These are phyloP conservation scores for Blastobasis adustella DNA, from an alignment of 2,888 invertebrate genomes.

Conservation along the genomic window DNA sequence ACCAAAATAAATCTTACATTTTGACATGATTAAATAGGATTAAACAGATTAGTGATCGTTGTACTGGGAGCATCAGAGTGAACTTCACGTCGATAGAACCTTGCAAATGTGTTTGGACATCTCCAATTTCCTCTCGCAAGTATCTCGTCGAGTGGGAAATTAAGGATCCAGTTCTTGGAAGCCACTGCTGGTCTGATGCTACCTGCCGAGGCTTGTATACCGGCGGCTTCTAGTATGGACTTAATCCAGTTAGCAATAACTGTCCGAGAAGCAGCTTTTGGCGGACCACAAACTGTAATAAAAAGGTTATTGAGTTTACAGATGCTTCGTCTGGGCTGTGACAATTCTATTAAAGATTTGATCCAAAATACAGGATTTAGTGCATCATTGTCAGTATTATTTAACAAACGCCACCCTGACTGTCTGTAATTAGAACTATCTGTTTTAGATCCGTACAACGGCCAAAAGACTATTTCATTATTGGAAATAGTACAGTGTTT, in stretches of 20 bases:
- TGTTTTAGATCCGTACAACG: conserved; percentile 14
- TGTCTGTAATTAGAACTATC: conserved; percentile 12
- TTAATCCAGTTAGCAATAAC: conserved; percentile 17
- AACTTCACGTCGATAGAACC: too few species aligned
- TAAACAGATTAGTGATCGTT: too few species aligned
- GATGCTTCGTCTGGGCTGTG: neutral
- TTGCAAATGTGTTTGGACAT: too few species aligned
- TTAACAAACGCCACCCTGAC: conserved; percentile 13
- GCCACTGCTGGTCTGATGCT: conserved; percentile 18
- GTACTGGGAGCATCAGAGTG: too few species aligned
- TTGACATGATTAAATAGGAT: too few species aligned
- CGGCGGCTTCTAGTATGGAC: conserved; percentile 12
- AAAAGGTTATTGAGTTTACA: conserved; percentile 6
- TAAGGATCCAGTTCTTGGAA: too few species aligned
- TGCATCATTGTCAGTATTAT: conserved; percentile 2
- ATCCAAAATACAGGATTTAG: conserved; percentile 10
- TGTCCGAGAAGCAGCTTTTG: conserved; percentile 10
- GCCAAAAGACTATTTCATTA: conserved; percentile 7
- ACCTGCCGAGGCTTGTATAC: conserved; percentile 14
- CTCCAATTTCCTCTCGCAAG: too few species aligned
- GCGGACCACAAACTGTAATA: conserved; percentile 5
- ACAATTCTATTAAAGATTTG: neutral
- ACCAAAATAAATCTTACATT: too few species aligned
- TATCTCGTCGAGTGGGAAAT: too few species aligned
- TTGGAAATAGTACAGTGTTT: conserved; percentile 1